phyloP scores from a whole-genome alignment of 1,140 invertebrate species.

The Palaemon carinicauda region DNA sequence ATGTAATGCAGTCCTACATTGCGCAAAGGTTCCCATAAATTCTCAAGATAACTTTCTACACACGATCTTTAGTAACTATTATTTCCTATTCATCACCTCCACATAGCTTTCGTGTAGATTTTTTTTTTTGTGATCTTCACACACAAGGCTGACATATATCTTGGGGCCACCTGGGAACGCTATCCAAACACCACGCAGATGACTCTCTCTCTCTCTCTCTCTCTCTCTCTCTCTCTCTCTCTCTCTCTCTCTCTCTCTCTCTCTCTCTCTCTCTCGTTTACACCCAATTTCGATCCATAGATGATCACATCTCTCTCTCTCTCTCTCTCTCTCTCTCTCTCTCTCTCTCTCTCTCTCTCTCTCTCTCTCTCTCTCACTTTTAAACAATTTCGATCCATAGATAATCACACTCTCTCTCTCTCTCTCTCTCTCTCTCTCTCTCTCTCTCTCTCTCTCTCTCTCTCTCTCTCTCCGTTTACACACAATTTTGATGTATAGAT shows the following conservation, averaged over 20 bases:
- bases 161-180: too few relatives aligned
- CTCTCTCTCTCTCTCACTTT: not conserved
- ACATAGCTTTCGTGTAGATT: too few relatives aligned
- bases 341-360: conserved; percentile 5
- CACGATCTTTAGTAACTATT: not conserved
- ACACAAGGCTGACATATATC: too few relatives aligned
- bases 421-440: conserved; percentile 8
- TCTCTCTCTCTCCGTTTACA: not conserved
- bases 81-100: not conserved
- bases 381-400: too few relatives aligned
- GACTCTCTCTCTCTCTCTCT: conserved; percentile 4
- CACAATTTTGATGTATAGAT: not conserved
- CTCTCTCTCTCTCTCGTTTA: not conserved
- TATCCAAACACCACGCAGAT: not conserved
- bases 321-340: conserved; percentile 9
- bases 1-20: too few relatives aligned
- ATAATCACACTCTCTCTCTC: not conserved
- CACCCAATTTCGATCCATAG: not conserved
- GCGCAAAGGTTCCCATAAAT: too few relatives aligned
- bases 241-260: not conserved
- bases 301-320: too few relatives aligned
- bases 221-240: conserved; percentile 4
- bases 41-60: too few relatives aligned
- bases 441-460: not conserved
- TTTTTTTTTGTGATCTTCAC: too few relatives aligned